A percentile compares a stretch with the other conserved stretches of the same genome.
These are phyloP conservation scores for Raja brachyura DNA, from an alignment of 2,113 vertebrate genomes.

Conservation along the genomic window DNA sequence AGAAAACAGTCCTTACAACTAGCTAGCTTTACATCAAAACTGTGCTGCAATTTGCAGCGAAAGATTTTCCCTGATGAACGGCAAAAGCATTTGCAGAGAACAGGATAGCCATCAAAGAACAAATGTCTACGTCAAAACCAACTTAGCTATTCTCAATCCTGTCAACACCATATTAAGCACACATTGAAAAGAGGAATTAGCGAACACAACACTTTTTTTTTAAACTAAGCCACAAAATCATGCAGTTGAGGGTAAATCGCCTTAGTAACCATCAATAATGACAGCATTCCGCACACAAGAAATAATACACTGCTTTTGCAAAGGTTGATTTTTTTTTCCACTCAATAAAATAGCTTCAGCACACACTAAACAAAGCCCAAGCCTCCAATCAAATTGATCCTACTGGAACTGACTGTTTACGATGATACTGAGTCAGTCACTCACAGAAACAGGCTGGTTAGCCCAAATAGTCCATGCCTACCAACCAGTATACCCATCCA, in stretches of 20 bases:
- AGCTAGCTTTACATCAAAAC: background rate
- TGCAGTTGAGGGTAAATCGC: constrained; percentile 45
- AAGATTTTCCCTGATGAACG: background rate
- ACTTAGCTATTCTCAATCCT: constrained; percentile 44
- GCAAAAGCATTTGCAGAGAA: background rate
- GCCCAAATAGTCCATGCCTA: too few relatives aligned
- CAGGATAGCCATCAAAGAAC: constrained; percentile 40
- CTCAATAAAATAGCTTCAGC: background rate
- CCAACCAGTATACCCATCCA: too few relatives aligned
- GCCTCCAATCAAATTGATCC: background rate
- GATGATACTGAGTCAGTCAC: too few relatives aligned
- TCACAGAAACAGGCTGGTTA: too few relatives aligned
- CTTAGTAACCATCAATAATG: constrained; percentile 47
- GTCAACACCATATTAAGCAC: constrained; percentile 45
- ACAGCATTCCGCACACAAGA: constrained; percentile 45
- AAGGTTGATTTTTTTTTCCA: background rate
- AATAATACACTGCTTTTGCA: constrained; percentile 11
- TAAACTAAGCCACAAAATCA: constrained; percentile 52
- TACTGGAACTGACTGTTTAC: too few relatives aligned
- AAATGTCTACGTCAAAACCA: constrained; percentile 39
- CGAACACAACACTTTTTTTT: constrained; percentile 46
- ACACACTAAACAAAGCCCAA: background rate
- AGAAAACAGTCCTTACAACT: background rate
- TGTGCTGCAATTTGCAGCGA: background rate
- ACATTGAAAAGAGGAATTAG: constrained; percentile 43